Evolutionary conservation across 2,113 vertebrate genomes (phyloP).

Genomic region (Ammospiza nelsoni): DNA sequence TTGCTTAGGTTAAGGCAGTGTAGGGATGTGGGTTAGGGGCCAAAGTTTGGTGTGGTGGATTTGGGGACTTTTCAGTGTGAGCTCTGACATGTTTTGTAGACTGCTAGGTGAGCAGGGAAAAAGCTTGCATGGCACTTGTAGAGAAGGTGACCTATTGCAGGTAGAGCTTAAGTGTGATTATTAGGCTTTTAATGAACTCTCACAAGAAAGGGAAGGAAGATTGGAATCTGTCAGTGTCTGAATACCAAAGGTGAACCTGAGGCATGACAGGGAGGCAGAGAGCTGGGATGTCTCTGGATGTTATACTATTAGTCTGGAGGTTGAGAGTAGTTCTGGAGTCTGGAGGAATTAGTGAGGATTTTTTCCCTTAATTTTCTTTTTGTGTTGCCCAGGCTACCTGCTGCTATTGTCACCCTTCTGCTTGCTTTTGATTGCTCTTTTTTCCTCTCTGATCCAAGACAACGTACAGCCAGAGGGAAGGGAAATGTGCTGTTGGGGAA

Average conservation of each 20-base stretch:
- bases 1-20: background rate
- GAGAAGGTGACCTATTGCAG: background rate
- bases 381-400: background rate
- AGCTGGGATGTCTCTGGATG: background rate
- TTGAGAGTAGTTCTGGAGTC: background rate
- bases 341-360: background rate
- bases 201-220: background rate
- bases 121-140: background rate
- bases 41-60: background rate
- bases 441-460: background rate
- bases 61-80: background rate
- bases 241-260: background rate
- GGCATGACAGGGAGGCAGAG: background rate
- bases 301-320: background rate
- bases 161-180: background rate
- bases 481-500: background rate
- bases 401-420: background rate
- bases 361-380: background rate
- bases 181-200: background rate
- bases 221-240: background rate
- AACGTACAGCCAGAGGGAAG: background rate
- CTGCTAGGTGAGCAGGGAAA: background rate
- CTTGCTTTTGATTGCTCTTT: background rate
- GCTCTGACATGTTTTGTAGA: background rate
- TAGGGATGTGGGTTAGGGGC: background rate